Conservation (phyloP, 35 echinoderm and acorn worm genomes). For the Eucidaris tribuloides region DNA sequence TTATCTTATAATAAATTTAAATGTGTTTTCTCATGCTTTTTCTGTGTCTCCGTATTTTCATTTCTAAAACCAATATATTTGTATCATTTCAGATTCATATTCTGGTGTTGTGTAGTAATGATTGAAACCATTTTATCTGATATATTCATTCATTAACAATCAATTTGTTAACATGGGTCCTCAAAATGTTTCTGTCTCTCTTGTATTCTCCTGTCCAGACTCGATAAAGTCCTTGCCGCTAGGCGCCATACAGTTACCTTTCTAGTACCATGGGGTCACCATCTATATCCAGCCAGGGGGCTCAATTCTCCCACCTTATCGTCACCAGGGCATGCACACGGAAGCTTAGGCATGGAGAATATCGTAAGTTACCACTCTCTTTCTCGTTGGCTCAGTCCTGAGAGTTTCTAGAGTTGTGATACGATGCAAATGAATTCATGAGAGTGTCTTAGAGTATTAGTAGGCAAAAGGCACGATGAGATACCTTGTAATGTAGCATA, state of each 20-base stretch:
- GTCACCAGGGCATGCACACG: slow-evolving; percentile 49
- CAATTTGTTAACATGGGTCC: too few species aligned
- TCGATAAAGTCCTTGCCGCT: slow-evolving; percentile 88
- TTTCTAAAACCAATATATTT: too few species aligned
- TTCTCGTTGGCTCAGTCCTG: too few species aligned
- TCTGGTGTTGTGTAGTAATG: too few species aligned
- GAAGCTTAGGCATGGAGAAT: slow-evolving; percentile 17
- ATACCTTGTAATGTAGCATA: not conserved
- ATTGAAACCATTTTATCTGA: not conserved
- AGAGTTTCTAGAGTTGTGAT: too few species aligned
- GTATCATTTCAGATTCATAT: too few species aligned
- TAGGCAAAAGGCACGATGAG: not conserved
- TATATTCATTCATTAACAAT: not conserved
- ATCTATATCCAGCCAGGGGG: slow-evolving; percentile 29
- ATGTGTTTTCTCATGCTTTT: too few species aligned
- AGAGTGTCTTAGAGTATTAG: not conserved
- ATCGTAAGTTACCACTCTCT: not conserved
- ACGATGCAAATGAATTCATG: not conserved
- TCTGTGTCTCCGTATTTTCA: too few species aligned
- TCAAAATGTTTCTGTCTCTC: too few species aligned
- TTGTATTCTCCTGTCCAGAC: slow-evolving; percentile 45
- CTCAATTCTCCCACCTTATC: slow-evolving; percentile 60
- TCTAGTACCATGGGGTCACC: slow-evolving; percentile 96
- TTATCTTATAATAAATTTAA: too few species aligned
- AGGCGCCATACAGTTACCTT: slow-evolving; percentile 77